Evolutionary conservation across 2,888 invertebrate genomes (phyloP), one percentile per base, ranked within the genome.

Genomic region (Drosophila birchii): DNA sequence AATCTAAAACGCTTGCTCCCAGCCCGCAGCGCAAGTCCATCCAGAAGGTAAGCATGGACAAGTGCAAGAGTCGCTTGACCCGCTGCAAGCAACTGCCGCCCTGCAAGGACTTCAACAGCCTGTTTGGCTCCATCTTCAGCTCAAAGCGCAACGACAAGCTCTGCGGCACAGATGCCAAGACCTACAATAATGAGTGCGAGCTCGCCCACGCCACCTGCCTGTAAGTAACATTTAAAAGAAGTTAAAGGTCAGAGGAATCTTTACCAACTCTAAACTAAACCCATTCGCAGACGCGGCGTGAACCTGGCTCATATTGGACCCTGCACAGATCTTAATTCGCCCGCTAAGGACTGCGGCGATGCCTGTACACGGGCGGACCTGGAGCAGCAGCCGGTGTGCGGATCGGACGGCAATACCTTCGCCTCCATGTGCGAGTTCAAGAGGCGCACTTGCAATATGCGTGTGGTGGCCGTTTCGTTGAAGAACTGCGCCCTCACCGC

Each of bases 381-480:
- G 72, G 94, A 93, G 67, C 93, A 93, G 58, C 94, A 96, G 85
- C 97, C 97, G n/a, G 95, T 97, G 75, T 97, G 97, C 90, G 97
- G 97, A 12, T 97, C 97, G 39, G 97, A 97, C 91, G 97, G 97
- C 79, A 97, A 97, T 89, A 97, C 97, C 75, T 97, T 97, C 92
- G 95, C 94, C 95, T 97, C 97, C 0, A 94, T 95, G 86, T 98
- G 98, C 90, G 96, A 97, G 90, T 95, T 98, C 91, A 95, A 95
- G 80, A 95, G 95, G 47, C 94, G 95, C 64, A 97, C 97, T 0
- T 98, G 98, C 91, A 96, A 96, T 0, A 96, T 97, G 91, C 95
- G 96, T 89, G 97, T 97, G 64, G 97, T 97, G 16, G 93, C 95
- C 12, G 97, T 97, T 1, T 95, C 97, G 0, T 94, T 96, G 0